phyloP scores from a whole-genome alignment of 2,113 vertebrate genomes.

The Epinephelus lanceolatus region DNA sequence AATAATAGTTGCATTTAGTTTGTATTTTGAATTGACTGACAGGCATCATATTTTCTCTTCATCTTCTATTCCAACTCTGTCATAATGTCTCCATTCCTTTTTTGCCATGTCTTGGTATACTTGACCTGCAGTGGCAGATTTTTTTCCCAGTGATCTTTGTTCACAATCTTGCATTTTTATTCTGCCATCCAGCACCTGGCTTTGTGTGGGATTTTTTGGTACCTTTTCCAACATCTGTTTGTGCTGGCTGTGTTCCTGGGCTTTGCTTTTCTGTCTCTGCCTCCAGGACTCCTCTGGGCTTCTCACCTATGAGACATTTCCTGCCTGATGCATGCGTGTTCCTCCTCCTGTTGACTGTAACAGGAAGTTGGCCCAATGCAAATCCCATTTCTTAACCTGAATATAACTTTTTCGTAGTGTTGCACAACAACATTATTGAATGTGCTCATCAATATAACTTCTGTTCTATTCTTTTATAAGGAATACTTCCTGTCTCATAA shows the following conservation, averaged over 20 bases:
- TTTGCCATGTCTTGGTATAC: background rate
- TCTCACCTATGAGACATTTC: conserved; percentile 11
- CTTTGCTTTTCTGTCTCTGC: conserved; percentile 23
- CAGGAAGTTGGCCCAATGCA: background rate
- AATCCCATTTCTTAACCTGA: background rate
- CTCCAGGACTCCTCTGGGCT: conserved; percentile 29
- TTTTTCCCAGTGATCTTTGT: conserved; percentile 3
- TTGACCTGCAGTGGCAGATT: background rate
- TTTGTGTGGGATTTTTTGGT: conserved; percentile 26
- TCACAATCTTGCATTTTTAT: conserved; percentile 18
- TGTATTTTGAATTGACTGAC: background rate
- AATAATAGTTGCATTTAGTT: background rate
- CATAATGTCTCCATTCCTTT: background rate
- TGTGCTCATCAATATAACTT: background rate
- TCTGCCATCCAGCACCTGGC: conserved; percentile 2
- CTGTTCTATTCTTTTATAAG: background rate
- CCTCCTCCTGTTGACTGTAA: conserved; percentile 20
- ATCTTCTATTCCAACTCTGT: background rate
- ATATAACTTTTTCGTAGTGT: background rate
- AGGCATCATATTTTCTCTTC: background rate
- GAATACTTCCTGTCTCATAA: background rate
- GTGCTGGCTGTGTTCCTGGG: conserved; percentile 39
- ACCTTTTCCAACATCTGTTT: conserved; percentile 50
- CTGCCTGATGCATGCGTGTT: background rate
- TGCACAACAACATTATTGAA: background rate